These are phyloP conservation scores for Pelochelys cantorii DNA, from an alignment of 2,797 vertebrate species.

Conservation along the genomic window DNA sequence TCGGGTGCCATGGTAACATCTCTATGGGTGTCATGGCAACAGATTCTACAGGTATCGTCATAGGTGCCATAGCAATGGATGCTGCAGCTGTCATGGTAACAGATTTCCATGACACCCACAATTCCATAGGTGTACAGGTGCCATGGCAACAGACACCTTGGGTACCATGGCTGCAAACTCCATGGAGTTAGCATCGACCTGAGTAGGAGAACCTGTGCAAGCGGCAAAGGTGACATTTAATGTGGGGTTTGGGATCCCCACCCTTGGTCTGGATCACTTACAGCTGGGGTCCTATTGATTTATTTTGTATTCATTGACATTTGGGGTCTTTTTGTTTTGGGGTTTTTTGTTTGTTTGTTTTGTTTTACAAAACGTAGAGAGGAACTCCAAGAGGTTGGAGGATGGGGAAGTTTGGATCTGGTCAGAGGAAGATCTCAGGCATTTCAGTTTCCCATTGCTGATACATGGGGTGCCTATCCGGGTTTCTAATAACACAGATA, in stretches of 20 bases:
- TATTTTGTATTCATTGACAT: neutral
- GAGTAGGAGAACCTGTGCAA: neutral
- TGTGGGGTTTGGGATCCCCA: neutral
- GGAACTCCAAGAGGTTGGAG: neutral
- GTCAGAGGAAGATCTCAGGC: neutral
- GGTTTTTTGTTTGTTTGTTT: no score
- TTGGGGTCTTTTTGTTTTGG: neutral
- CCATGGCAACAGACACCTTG: neutral
- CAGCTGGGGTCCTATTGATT: neutral
- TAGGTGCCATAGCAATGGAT: no score
- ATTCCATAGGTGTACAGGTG: neutral
- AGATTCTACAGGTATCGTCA: neutral
- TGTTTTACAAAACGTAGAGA: neutral
- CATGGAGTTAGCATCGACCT: neutral
- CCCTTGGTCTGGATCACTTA: neutral
- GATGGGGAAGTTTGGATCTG: neutral
- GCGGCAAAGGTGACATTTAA: neutral
- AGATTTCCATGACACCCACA: no score
- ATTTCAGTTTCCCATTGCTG: neutral
- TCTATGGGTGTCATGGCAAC: no score
- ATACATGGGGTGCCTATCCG: neutral
- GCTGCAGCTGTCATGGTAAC: neutral
- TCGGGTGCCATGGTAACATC: neutral
- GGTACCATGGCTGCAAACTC: neutral
- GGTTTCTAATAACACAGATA: neutral